These are phyloP conservation scores for Lochmaea capreae DNA, from an alignment of 2,888 invertebrate genomes.

Conservation along the genomic window DNA sequence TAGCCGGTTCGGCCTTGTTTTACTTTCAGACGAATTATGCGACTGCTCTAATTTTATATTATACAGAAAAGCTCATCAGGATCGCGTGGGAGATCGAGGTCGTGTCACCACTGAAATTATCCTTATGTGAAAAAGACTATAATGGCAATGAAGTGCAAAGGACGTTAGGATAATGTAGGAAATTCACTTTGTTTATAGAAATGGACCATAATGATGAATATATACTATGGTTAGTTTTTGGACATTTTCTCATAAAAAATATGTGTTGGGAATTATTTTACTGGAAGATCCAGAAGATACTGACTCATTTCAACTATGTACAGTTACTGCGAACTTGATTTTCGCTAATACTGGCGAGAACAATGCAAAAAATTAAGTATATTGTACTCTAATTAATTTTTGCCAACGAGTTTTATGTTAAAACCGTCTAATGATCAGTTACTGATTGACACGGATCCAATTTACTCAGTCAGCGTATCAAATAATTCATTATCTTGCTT, in stretches of 20 bases:
- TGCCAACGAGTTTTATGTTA: too few relatives aligned
- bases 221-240: too few relatives aligned
- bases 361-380: too few relatives aligned
- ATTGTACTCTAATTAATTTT: too few relatives aligned
- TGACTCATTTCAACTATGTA: too few relatives aligned
- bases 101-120: slow-evolving; percentile 5
- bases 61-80: slow-evolving; percentile 9
- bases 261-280: too few relatives aligned
- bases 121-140: neutral
- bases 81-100: slow-evolving; percentile 10
- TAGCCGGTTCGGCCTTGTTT: slow-evolving; percentile 3
- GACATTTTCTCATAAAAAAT: too few relatives aligned
- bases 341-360: too few relatives aligned
- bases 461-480: neutral
- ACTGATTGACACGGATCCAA: neutral
- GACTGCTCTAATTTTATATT: slow-evolving; percentile 9
- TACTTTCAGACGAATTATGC: neutral
- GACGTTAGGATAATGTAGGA: neutral
- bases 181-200: neutral
- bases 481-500: neutral
- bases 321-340: too few relatives aligned
- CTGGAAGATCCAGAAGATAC: too few relatives aligned
- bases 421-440: neutral
- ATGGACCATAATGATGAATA: too few relatives aligned
- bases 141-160: neutral